phyloP scores from a whole-genome alignment of 1,140 invertebrate species.

The Sarcophaga bullata region DNA sequence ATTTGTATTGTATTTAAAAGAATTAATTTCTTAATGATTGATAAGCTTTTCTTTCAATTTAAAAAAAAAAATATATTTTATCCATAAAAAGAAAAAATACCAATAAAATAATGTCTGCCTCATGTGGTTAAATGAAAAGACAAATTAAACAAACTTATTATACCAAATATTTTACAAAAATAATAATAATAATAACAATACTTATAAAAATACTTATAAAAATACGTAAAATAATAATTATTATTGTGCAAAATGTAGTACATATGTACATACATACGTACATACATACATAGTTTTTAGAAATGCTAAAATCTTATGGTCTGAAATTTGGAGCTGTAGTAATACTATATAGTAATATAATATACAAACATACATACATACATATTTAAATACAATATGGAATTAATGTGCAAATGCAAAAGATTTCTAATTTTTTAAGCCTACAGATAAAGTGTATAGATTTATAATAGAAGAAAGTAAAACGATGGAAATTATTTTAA shows the following conservation, averaged over 20 bases:
- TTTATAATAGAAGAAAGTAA: background rate
- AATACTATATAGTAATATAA: background rate
- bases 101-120: too few species aligned
- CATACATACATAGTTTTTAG: background rate
- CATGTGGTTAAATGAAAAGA: background rate
- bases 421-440: slow-evolving; percentile 5
- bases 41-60: background rate
- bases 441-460: slow-evolving; percentile 7
- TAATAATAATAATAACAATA: background rate
- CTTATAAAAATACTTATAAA: background rate
- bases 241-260: background rate
- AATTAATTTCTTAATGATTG: too few species aligned
- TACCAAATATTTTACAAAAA: slow-evolving; percentile 22
- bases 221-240: background rate
- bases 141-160: background rate
- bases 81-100: background rate
- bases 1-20: background rate
- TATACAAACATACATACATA: background rate
- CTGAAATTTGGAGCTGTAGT: slow-evolving; percentile 13
- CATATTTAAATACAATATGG: background rate
- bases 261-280: too few species aligned
- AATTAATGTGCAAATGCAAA: slow-evolving; percentile 22
- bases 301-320: slow-evolving; percentile 4
- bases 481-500: slow-evolving; percentile 16
- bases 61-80: slow-evolving; percentile 5